phyloP scores from a whole-genome alignment of 2,797 vertebrate species.

The Neomorphus geoffroyi region DNA sequence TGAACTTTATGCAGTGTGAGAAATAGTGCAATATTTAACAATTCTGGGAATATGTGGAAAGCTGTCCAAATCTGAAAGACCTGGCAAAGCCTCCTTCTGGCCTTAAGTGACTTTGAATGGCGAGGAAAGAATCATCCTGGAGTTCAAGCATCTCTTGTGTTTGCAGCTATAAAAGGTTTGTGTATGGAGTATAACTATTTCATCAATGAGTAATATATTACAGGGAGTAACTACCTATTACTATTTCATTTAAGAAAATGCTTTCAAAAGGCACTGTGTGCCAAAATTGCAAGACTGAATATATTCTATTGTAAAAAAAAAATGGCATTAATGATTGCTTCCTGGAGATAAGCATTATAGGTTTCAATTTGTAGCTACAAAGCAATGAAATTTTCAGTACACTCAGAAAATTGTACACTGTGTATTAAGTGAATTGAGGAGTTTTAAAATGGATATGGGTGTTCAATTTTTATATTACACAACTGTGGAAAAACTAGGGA shows the following conservation, averaged over 20 bases:
- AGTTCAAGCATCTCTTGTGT: not conserved
- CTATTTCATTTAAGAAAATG: conserved; percentile 37
- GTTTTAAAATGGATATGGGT: conserved; percentile 37
- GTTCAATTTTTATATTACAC: conserved; percentile 32
- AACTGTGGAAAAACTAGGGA: not conserved
- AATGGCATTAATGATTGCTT: conserved; percentile 36
- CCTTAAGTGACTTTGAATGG: conserved; percentile 4
- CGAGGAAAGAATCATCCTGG: not conserved
- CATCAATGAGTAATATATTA: conserved; percentile 4
- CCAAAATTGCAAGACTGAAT: conserved; percentile 34
- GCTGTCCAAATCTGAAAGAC: not conserved
- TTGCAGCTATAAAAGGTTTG: not conserved
- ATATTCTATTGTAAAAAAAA: conserved; percentile 17
- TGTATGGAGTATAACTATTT: conserved; percentile 17
- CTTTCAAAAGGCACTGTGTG: not conserved
- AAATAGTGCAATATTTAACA: conserved; percentile 44
- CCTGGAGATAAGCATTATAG: conserved; percentile 36
- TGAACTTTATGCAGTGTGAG: conserved; percentile 16
- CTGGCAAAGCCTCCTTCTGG: not conserved
- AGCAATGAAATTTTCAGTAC: conserved; percentile 46
- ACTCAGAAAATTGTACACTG: conserved; percentile 57
- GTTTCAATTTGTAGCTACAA: conserved; percentile 56
- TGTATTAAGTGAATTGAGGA: conserved; percentile 45
- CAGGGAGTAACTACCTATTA: conserved; percentile 26
- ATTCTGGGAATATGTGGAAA: conserved; percentile 46